These are phyloP conservation scores for Chiroxiphia lanceolata DNA, from an alignment of 2,797 vertebrate species.

Conservation along the genomic window DNA sequence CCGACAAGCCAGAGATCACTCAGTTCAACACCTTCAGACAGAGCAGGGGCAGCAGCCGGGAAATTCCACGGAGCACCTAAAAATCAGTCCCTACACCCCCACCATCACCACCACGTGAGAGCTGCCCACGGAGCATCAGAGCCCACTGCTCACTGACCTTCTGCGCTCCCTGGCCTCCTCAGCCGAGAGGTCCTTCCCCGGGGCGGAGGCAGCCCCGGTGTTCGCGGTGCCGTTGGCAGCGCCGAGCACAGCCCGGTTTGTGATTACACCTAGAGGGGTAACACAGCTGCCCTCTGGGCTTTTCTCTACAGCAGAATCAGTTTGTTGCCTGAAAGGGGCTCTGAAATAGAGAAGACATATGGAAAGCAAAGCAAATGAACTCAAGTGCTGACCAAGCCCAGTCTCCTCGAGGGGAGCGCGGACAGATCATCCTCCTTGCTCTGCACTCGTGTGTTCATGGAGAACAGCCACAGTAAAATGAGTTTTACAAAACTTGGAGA, in stretches of 20 bases:
- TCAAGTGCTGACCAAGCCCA: neutral
- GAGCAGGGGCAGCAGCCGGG: neutral
- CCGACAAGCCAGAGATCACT: neutral
- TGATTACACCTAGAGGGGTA: slow-evolving; percentile 77
- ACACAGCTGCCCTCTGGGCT: slow-evolving; percentile 58
- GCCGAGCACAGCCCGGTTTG: slow-evolving; percentile 66
- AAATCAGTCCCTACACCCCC: neutral
- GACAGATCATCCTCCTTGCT: neutral
- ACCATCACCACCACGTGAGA: neutral
- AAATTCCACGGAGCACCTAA: neutral
- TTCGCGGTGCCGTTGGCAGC: slow-evolving; percentile 65
- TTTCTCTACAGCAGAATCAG: slow-evolving; percentile 71
- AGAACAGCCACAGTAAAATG: neutral
- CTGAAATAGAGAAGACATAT: slow-evolving; percentile 71
- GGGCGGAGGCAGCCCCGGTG: slow-evolving; percentile 39
- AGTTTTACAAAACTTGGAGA: neutral
- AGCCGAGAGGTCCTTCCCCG: slow-evolving; percentile 69
- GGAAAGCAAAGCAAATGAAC: slow-evolving; percentile 61
- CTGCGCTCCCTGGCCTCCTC: slow-evolving; percentile 75
- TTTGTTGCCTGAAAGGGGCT: slow-evolving; percentile 72
- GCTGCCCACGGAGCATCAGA: neutral
- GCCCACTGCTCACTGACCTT: slow-evolving; percentile 67
- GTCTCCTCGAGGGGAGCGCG: neutral
- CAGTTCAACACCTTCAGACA: neutral
- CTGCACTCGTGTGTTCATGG: neutral